Conservation (phyloP, 53 echinoderm and acorn worm genomes). For the Crossaster papposus region DNA sequence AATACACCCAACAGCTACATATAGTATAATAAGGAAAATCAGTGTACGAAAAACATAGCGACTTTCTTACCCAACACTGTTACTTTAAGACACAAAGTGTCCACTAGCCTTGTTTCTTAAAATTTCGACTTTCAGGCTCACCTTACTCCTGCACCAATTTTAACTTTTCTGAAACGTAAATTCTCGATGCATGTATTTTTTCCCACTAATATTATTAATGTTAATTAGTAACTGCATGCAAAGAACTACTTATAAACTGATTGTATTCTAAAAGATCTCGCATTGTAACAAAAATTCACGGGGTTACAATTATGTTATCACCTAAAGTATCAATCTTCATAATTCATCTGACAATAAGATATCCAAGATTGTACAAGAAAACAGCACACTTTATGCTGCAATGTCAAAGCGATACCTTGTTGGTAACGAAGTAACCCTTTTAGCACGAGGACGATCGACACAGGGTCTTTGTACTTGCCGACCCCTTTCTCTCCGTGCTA, state of each 20-base stretch:
- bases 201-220: too few species aligned
- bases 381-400: not conserved
- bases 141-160: too few species aligned
- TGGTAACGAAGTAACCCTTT: not conserved
- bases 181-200: too few species aligned
- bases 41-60: not conserved
- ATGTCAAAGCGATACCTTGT: not conserved
- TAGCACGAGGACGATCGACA: not conserved
- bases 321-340: too few species aligned
- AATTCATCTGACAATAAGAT: not conserved
- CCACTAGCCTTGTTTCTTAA: not conserved
- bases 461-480: conserved; percentile 19
- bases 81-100: conserved; percentile 36
- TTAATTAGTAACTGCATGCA: too few species aligned
- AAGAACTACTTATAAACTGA: too few species aligned
- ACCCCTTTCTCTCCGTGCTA: not conserved
- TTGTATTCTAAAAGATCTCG: too few species aligned
- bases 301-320: too few species aligned
- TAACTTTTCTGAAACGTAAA: too few species aligned
- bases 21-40: not conserved
- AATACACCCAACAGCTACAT: not conserved
- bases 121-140: not conserved
- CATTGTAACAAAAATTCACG: too few species aligned
- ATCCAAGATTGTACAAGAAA: not conserved
- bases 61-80: not conserved